phyloP scores from a whole-genome alignment of 2,113 vertebrate species.

The Neodontobutis hainanensis region DNA sequence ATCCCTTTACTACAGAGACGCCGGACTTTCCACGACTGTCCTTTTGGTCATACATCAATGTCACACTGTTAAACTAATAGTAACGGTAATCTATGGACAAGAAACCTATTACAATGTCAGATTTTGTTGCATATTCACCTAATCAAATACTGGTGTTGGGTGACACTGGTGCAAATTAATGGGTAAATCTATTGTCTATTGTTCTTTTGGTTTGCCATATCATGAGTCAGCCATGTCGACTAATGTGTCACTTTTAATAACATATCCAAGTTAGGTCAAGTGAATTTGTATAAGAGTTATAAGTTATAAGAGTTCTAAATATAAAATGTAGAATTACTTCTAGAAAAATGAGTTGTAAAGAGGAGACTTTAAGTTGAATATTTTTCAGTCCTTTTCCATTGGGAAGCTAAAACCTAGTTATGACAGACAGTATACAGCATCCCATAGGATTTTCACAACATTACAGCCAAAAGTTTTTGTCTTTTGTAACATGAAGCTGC shows the following conservation, averaged over 20 bases:
- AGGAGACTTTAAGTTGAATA: too few species aligned
- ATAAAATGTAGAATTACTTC: too few species aligned
- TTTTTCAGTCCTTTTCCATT: too few species aligned
- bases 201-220: neutral
- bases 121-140: neutral
- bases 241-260: neutral
- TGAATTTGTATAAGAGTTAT: too few species aligned
- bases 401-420: too few species aligned
- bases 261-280: too few species aligned
- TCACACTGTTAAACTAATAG: neutral
- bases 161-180: neutral
- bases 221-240: neutral
- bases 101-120: neutral
- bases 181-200: neutral
- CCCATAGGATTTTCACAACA: too few species aligned
- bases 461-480: too few species aligned
- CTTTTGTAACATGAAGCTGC: neutral
- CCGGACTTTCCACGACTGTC: neutral
- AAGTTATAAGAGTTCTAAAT: too few species aligned
- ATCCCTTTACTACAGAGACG: neutral
- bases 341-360: too few species aligned
- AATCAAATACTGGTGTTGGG: neutral
- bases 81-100: slow-evolving; percentile 4
- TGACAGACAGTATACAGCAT: too few species aligned
- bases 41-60: neutral